Evolutionary conservation across 2,113 vertebrate genomes (phyloP).

Genomic region (Corythornis madagascariensis): DNA sequence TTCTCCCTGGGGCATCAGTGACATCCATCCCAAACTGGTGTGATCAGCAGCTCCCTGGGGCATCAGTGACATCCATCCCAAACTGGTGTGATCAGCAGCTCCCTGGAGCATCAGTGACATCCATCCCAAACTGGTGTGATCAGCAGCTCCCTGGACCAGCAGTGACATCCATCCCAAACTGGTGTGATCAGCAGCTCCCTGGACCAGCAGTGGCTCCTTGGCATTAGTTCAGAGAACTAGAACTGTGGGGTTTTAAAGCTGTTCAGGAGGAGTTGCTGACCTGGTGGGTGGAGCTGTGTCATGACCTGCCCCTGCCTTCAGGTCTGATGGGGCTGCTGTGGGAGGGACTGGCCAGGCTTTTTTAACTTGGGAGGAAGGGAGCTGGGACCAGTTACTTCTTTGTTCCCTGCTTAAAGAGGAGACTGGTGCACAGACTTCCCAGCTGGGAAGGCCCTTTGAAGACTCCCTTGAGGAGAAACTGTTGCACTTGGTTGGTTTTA

Average conservation of each 20-base stretch:
- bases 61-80: neutral
- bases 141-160: neutral
- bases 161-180: neutral
- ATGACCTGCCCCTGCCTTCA: neutral
- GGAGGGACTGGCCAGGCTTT: neutral
- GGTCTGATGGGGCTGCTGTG: neutral
- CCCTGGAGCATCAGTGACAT: neutral
- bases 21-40: neutral
- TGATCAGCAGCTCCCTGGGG: neutral
- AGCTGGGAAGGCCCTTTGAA: conserved; percentile 20
- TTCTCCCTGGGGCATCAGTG: neutral
- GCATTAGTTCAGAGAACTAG: neutral
- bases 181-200: neutral
- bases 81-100: neutral
- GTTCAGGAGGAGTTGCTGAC: accelerated
- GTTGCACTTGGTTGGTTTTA: neutral
- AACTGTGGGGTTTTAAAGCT: neutral
- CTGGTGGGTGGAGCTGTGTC: neutral
- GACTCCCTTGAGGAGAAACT: neutral
- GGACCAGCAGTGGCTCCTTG: neutral
- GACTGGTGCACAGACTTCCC: neutral
- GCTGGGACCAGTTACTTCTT: neutral
- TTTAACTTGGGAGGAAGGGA: neutral
- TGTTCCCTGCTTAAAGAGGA: neutral
- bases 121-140: neutral